A percentile compares a stretch with the other conserved stretches of the same genome.
Conservation (phyloP, 2,797 vertebrate species). For the Macroramphosus scolopax region DNA sequence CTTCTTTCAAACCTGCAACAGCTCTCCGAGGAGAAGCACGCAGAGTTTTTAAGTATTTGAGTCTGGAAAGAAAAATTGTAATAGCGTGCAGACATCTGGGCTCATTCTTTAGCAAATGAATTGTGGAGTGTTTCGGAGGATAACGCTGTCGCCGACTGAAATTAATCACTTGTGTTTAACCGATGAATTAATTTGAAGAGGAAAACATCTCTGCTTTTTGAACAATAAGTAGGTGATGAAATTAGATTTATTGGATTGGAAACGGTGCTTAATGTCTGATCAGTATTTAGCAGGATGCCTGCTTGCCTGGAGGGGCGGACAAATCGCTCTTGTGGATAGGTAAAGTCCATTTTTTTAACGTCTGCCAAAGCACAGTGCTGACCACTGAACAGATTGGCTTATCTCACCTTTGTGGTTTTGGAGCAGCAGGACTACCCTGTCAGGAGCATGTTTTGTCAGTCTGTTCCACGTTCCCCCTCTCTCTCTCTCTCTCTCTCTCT, state of each 20-base stretch:
- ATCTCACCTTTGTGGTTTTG: constrained; percentile 49
- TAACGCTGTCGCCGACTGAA: constrained; percentile 9
- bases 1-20: constrained; percentile 8
- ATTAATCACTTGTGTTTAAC: constrained; percentile 47
- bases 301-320: constrained; percentile 20
- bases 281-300: constrained; percentile 12
- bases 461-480: constrained; percentile 18
- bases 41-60: constrained; percentile 12
- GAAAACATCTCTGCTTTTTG: constrained; percentile 30
- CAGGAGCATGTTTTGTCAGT: constrained; percentile 39
- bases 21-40: constrained; percentile 2
- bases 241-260: constrained; percentile 38
- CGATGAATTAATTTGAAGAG: constrained; percentile 43
- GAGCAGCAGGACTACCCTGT: constrained; percentile 40
- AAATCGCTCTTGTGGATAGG: constrained; percentile 17
- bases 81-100: background rate
- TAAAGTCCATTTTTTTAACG: no score
- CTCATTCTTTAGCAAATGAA: constrained; percentile 9
- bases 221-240: constrained; percentile 22
- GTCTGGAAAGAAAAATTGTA: constrained; percentile 20
- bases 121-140: constrained; percentile 1
- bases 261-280: constrained; percentile 21
- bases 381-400: constrained; percentile 28
- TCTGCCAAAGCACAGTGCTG: constrained; percentile 24
- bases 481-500: constrained; percentile 20